These are phyloP conservation scores for Dexiosoma caninum DNA, from an alignment of 2,888 invertebrate species.

Conservation along the genomic window DNA sequence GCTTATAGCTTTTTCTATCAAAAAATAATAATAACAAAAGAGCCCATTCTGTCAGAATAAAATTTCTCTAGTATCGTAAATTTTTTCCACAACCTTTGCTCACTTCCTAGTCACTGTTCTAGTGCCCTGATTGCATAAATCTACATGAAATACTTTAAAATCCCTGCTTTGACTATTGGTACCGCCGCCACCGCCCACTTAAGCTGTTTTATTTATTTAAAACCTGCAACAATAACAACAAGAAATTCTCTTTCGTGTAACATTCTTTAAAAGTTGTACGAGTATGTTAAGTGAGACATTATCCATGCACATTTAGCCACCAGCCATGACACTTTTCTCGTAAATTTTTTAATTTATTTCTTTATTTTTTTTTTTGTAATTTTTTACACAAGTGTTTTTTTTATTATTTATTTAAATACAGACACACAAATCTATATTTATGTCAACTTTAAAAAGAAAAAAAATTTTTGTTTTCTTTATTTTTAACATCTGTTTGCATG, in stretches of 20 bases:
- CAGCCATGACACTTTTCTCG: constrained; percentile 59
- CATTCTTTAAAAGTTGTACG: constrained; percentile 28
- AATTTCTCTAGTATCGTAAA: too few species aligned
- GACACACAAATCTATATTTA: neutral
- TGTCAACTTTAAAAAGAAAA: neutral
- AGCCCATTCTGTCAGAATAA: too few species aligned
- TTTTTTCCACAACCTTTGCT: neutral
- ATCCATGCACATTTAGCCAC: constrained; percentile 60
- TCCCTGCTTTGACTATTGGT: neutral
- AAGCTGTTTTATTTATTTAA: constrained; percentile 29
- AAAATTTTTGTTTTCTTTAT: neutral
- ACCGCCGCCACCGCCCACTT: constrained; percentile 10
- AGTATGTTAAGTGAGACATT: constrained; percentile 63
- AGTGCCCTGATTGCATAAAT: neutral
- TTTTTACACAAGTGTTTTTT: constrained; percentile 29
- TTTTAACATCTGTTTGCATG: constrained; percentile 17
- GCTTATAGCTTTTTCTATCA: too few species aligned
- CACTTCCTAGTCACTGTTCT: neutral
- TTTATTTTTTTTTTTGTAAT: neutral
- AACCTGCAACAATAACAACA: neutral
- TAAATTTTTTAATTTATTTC: too few species aligned
- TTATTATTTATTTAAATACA: constrained; percentile 35
- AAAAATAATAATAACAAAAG: too few species aligned
- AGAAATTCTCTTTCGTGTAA: constrained; percentile 14
- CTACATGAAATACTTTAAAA: constrained; percentile 25